Evolutionary conservation across 53 echinoderm and acorn worm species (phyloP), one percentile per base, ranked within the genome.

Genomic region (Temnopleurus reevesii): DNA sequence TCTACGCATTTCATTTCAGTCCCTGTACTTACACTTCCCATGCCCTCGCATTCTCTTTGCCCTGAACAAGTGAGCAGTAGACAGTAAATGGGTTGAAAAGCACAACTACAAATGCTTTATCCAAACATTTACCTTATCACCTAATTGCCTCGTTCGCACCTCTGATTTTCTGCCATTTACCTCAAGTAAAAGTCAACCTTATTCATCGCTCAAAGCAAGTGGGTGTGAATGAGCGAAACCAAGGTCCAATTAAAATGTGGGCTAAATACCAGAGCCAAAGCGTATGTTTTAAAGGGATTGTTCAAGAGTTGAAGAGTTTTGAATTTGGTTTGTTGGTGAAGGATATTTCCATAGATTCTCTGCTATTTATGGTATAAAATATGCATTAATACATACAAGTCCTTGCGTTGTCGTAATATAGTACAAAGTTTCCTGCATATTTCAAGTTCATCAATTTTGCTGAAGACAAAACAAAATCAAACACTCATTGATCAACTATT

Each of bases 91-190:
- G n/a, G 71, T 23, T 71, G 38, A 36, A 35, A 17, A n/a, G 71
- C 41, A 71, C 71, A 71, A 71, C 71, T 41, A 63, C 34, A 33
- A 33, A 21, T 9, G 41, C 43, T 41, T 15, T 79, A 29, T 79
- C 28, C 28, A 79, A 79, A 79, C 49, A 79, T 79, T 79, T 46
- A 79, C 79, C 23, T 79, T 79, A 41, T 29, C 79, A 79, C 46
- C 46, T 79, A 79, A 46, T 49, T 28, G 79, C 30, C 51, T 79
- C 45, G 49, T 79, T 79, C 79, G 46, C 49, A 79, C 79, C 29
- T 21, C 2, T 15, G 79, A 79, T 28, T 79, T 79, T 41, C 28
- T 71, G 3, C 71, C 71, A 8, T 71, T 41, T 43, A 38, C 36
- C n/a, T 23, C 36, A n/a, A n/a, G 71, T 2, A 71, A n/a, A 71